Evolutionary conservation across 2,888 invertebrate genomes (phyloP).

Genomic region (Tachystola acroxantha): DNA sequence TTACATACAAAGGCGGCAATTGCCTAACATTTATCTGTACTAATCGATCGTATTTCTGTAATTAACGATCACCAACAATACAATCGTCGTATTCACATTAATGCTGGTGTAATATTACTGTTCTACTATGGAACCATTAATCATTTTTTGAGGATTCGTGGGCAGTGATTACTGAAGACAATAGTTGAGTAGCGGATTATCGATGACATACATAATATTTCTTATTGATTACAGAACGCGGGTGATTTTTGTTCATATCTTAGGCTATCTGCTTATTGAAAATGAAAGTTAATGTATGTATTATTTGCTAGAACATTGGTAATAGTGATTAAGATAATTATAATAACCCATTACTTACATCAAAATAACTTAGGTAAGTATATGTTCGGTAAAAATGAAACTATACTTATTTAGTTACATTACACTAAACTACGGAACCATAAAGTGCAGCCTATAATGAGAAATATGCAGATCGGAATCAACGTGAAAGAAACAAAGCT

Average conservation of each 20-base stretch:
- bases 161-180: constrained; percentile 9
- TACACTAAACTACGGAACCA: constrained; percentile 23
- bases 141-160: constrained; percentile 43
- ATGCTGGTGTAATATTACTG: constrained; percentile 14
- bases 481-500: constrained; percentile 52
- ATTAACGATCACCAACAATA: constrained; percentile 20
- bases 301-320: too few species aligned
- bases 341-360: too few species aligned
- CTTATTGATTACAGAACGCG: too few species aligned
- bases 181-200: constrained; percentile 3
- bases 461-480: constrained; percentile 43
- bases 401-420: too few species aligned
- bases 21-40: constrained; percentile 5
- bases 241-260: too few species aligned
- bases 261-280: too few species aligned
- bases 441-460: constrained; percentile 18
- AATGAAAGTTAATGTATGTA: too few species aligned
- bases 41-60: constrained; percentile 17
- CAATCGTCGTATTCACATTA: constrained; percentile 13
- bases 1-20: not conserved
- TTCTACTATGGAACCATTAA: constrained; percentile 42
- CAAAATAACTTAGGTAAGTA: too few species aligned
- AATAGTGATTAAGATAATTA: too few species aligned
- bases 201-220: not conserved
- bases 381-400: too few species aligned